These are phyloP conservation scores for Melospiza georgiana DNA, from an alignment of 2,113 vertebrate genomes.

Conservation along the genomic window DNA sequence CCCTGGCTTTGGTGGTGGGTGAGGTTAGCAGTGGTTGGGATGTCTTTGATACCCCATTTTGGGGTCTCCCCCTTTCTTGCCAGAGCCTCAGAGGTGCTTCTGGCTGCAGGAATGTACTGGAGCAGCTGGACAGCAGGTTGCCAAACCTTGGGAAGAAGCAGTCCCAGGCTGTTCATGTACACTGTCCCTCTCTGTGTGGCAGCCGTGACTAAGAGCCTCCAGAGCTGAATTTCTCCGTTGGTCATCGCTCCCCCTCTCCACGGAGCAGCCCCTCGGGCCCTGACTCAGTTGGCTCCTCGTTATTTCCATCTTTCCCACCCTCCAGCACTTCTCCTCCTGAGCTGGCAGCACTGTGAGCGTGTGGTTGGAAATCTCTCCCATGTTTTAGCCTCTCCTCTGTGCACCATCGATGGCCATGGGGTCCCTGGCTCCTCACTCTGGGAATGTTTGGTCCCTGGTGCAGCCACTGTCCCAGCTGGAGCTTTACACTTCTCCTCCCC, in stretches of 20 bases:
- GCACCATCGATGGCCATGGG: rapidly evolving
- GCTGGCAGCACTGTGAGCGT: rapidly evolving
- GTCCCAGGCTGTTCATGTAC: background rate
- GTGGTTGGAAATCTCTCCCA: background rate
- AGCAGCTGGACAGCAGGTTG: rapidly evolving
- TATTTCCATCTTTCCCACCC: background rate
- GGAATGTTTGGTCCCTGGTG: background rate
- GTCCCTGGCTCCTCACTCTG: background rate
- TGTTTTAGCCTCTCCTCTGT: rapidly evolving
- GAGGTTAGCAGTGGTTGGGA: background rate
- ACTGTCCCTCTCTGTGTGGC: background rate
- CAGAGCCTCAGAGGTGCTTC: background rate
- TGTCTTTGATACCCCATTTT: rapidly evolving
- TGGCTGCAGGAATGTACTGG: background rate
- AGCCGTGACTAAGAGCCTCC: background rate
- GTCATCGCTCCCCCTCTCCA: background rate
- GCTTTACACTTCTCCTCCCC: background rate
- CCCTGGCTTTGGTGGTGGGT: background rate
- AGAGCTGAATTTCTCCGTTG: background rate
- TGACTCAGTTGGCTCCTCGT: background rate
- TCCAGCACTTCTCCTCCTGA: background rate
- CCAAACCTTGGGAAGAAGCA: background rate
- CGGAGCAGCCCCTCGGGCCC: background rate
- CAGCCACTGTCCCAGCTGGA: background rate
- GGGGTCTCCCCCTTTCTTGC: background rate